Evolutionary conservation across 2,113 vertebrate genomes (phyloP).

Genomic region (Ceyx margarethae): DNA sequence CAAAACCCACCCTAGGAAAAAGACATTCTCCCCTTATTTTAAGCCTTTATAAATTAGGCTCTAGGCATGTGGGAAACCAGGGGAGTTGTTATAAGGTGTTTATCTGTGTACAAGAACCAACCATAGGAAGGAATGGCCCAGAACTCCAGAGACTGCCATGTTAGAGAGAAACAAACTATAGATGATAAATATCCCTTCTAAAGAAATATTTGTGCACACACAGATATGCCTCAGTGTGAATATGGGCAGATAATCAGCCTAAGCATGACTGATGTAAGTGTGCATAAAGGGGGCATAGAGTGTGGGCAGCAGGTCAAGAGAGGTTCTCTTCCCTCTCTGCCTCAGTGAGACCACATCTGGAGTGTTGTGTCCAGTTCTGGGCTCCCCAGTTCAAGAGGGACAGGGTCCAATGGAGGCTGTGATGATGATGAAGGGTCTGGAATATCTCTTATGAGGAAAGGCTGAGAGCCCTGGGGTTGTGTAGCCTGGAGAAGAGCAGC

Average conservation of each 20-base stretch:
- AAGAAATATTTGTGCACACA: neutral
- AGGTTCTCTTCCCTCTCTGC: too few species aligned
- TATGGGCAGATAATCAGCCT: neutral
- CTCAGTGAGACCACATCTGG: too few species aligned
- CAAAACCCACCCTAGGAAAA: constrained; percentile 13
- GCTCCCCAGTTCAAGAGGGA: too few species aligned
- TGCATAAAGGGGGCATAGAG: too few species aligned
- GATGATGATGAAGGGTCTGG: too few species aligned
- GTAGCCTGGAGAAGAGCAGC: too few species aligned
- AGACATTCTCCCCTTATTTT: neutral
- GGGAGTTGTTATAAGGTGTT: neutral
- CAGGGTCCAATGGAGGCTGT: too few species aligned
- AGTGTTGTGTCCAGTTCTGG: too few species aligned
- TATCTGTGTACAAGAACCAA: neutral
- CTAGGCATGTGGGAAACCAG: neutral
- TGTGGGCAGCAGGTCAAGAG: too few species aligned
- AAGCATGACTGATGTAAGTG: neutral
- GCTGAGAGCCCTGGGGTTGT: too few species aligned
- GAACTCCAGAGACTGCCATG: neutral
- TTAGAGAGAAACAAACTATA: neutral
- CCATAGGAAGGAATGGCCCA: neutral
- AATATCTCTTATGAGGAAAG: too few species aligned
- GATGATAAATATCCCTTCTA: neutral
- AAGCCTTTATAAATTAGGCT: neutral
- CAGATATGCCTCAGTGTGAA: neutral